Percentiles rank a stretch among this genome's conserved stretches.
phyloP scores from a whole-genome alignment of 2,888 invertebrate species.

The Dasysyrphus albostriatus region DNA sequence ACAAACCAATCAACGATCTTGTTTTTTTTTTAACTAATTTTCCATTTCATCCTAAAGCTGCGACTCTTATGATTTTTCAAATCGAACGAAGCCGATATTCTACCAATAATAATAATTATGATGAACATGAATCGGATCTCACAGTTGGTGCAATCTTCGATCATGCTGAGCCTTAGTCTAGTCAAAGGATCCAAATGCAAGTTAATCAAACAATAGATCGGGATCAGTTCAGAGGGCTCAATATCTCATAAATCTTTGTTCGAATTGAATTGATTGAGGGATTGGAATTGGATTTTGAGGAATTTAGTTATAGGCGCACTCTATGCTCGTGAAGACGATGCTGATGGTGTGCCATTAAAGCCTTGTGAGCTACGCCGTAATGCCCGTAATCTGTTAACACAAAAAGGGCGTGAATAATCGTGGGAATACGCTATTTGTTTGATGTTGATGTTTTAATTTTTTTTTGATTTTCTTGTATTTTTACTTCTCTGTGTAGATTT shows the following conservation, averaged over 20 bases:
- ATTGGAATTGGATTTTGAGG: constrained; percentile 64
- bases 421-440: constrained; percentile 69
- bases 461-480: constrained; percentile 35
- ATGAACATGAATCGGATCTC: constrained; percentile 72
- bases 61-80: neutral
- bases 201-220: constrained; percentile 65
- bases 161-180: constrained; percentile 61
- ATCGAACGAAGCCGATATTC: constrained; percentile 43
- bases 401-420: constrained; percentile 75
- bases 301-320: constrained; percentile 61
- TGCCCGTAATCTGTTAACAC: constrained; percentile 71
- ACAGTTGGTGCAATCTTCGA: constrained; percentile 63
- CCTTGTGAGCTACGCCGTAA: constrained; percentile 41
- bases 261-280: constrained; percentile 56
- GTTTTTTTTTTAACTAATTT: constrained; percentile 1
- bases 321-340: neutral
- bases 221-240: constrained; percentile 37
- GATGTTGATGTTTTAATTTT: constrained; percentile 59
- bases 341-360: constrained; percentile 18
- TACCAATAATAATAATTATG: constrained; percentile 48
- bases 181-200: constrained; percentile 51
- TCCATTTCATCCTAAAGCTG: neutral
- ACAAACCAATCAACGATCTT: constrained; percentile 22
- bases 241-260: constrained; percentile 72
- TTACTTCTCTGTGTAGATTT: constrained; percentile 26